Percentiles rank a stretch among this genome's conserved stretches.
Conservation (phyloP, 2,797 vertebrate species). For the Pseudomugil gertrudae region DNA sequence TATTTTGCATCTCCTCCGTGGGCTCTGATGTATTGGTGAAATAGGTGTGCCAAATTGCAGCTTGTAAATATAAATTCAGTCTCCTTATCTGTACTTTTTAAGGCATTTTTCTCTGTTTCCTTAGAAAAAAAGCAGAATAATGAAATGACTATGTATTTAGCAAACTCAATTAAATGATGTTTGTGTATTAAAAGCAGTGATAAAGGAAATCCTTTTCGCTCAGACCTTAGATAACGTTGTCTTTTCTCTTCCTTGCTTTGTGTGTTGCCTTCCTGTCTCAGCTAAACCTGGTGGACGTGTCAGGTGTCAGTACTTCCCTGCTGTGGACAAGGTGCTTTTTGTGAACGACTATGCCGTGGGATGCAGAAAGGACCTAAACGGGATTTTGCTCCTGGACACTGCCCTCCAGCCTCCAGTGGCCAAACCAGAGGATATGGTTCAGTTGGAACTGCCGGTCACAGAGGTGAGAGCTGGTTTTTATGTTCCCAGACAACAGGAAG, state of each 20-base stretch:
- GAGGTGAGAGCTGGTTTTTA: constrained; percentile 84
- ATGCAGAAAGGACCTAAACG: constrained; percentile 98
- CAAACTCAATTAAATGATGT: no score
- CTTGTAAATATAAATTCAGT: no score
- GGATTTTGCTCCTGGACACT: constrained; percentile 96
- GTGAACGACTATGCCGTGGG: constrained; percentile 98
- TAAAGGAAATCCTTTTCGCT: no score
- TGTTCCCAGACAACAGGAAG: background rate
- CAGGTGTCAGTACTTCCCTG: constrained; percentile 97
- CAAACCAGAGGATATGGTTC: constrained; percentile 96
- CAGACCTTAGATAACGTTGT: background rate
- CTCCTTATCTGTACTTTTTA: no score
- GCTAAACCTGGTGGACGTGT: constrained; percentile 96
- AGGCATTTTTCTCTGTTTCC: no score
- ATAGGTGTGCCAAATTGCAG: no score
- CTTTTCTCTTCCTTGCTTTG: background rate
- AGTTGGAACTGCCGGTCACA: constrained; percentile 97
- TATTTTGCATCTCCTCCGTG: no score
- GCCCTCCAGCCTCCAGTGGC: constrained; percentile 96
- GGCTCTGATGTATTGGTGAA: no score
- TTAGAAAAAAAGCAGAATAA: no score
- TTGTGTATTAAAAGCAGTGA: no score
- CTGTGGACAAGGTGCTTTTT: constrained; percentile 99
- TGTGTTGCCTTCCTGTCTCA: constrained; percentile 62
- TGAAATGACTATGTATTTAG: no score